A percentile compares a stretch with the other conserved stretches of the same genome.
Evolutionary conservation across 2,888 invertebrate species (phyloP).

Genomic region (Anthrax anthrax): DNA sequence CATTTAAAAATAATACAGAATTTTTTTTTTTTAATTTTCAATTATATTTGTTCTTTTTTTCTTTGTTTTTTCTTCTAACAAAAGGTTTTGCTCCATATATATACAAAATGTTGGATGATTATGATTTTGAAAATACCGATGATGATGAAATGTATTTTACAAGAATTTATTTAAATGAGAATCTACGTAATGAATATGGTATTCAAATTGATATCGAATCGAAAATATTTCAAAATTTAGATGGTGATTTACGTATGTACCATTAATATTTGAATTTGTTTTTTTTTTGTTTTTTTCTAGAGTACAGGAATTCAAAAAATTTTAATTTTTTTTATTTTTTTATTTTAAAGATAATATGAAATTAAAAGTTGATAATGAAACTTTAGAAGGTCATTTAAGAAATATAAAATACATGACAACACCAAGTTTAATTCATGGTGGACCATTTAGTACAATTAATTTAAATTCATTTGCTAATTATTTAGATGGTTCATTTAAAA

Average conservation of each 20-base stretch:
- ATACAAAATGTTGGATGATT: slow-evolving; percentile 49
- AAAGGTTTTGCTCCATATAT: slow-evolving; percentile 65
- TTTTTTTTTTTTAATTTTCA: too few species aligned
- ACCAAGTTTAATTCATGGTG: slow-evolving; percentile 86
- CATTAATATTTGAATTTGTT: slow-evolving; percentile 18
- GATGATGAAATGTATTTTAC: slow-evolving; percentile 96
- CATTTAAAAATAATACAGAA: too few species aligned
- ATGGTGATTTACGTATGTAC: slow-evolving; percentile 65
- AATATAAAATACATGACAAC: slow-evolving; percentile 66
- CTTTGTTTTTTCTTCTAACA: too few species aligned
- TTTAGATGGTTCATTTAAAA: slow-evolving; percentile 67
- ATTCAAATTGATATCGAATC: slow-evolving; percentile 81
- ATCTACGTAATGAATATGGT: slow-evolving; percentile 50
- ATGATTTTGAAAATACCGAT: slow-evolving; percentile 52
- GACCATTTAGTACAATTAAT: slow-evolving; percentile 72
- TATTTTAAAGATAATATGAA: slow-evolving; percentile 59
- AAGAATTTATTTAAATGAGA: slow-evolving; percentile 62
- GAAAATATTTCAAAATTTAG: slow-evolving; percentile 84
- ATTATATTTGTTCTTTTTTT: too few species aligned
- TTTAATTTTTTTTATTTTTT: slow-evolving; percentile 7
- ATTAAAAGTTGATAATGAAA: slow-evolving; percentile 53
- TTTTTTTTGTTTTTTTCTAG: too few species aligned
- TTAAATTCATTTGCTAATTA: slow-evolving; percentile 86
- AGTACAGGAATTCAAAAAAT: too few species aligned
- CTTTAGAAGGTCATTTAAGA: slow-evolving; percentile 49